These are phyloP conservation scores for Cromileptes altivelis DNA, from an alignment of 2,113 vertebrate genomes.

Conservation along the genomic window DNA sequence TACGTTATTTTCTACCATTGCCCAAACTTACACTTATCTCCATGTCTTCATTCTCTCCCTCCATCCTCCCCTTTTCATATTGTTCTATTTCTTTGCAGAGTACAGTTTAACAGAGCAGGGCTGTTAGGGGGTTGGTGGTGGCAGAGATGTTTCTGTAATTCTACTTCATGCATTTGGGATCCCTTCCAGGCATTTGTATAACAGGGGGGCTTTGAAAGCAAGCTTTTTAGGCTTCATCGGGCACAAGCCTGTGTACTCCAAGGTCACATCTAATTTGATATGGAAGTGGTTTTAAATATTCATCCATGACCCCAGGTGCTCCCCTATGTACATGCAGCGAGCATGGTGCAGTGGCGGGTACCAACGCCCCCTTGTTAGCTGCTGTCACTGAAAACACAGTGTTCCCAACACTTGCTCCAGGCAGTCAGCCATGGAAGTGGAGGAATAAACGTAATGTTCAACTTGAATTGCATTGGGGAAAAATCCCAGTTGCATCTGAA, in stretches of 20 bases:
- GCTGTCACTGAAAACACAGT: constrained; percentile 57
- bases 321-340: constrained; percentile 30
- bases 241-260: constrained; percentile 67
- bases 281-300: constrained; percentile 80
- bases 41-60: constrained; percentile 1
- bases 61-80: neutral
- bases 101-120: rapidly evolving
- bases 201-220: constrained; percentile 44
- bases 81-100: neutral
- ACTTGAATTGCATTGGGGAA: constrained; percentile 21
- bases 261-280: constrained; percentile 82
- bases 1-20: neutral
- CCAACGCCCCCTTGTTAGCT: constrained; percentile 56
- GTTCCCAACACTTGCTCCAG: constrained; percentile 56
- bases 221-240: constrained; percentile 68
- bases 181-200: constrained; percentile 58
- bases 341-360: neutral
- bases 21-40: neutral
- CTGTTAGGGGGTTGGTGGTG: neutral
- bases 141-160: constrained; percentile 30
- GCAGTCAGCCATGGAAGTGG: constrained; percentile 19
- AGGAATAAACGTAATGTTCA: constrained; percentile 6
- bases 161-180: constrained; percentile 25
- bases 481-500: constrained; percentile 24
- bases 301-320: constrained; percentile 78